Conservation (phyloP, 2,888 invertebrate species). For the Cryptosula pallasiana region DNA sequence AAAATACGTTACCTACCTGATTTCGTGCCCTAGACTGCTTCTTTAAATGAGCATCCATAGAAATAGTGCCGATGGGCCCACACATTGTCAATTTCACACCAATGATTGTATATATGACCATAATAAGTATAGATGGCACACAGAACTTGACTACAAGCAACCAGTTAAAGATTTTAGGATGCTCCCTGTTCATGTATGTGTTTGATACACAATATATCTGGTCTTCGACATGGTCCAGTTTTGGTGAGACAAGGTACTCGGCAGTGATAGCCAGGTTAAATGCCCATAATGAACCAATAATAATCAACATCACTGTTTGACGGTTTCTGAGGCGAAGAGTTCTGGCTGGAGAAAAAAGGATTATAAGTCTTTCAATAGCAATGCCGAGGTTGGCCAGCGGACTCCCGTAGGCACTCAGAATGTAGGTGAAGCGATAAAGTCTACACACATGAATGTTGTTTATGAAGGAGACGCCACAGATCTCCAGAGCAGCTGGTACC, state of each 20-base stretch:
- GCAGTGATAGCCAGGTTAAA: background rate
- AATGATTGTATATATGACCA: conserved; percentile 16
- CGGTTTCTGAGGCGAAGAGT: conserved; percentile 11
- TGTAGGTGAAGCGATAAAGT: background rate
- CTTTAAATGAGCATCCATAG: background rate
- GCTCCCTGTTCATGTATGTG: background rate
- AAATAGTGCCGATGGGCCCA: background rate
- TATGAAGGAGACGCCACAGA: background rate
- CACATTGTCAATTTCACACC: background rate
- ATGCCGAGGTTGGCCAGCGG: conserved; percentile 16
- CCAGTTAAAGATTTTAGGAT: conserved; percentile 11
- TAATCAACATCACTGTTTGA: background rate
- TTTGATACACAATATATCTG: background rate
- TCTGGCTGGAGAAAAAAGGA: background rate
- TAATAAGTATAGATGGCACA: background rate
- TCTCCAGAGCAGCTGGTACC: background rate
- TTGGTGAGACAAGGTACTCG: conserved; percentile 1
- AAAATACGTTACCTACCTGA: conserved; percentile 8
- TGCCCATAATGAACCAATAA: background rate
- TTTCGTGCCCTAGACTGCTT: conserved; percentile 10
- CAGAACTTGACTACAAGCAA: conserved; percentile 19
- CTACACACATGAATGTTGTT: background rate
- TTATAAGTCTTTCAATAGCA: conserved; percentile 15
- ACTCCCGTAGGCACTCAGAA: conserved; percentile 3
- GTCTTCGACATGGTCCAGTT: background rate